A percentile compares a stretch with the other conserved stretches of the same genome.
These are phyloP conservation scores for Amphipoea oculea DNA, from an alignment of 2,888 invertebrate species.

Conservation along the genomic window DNA sequence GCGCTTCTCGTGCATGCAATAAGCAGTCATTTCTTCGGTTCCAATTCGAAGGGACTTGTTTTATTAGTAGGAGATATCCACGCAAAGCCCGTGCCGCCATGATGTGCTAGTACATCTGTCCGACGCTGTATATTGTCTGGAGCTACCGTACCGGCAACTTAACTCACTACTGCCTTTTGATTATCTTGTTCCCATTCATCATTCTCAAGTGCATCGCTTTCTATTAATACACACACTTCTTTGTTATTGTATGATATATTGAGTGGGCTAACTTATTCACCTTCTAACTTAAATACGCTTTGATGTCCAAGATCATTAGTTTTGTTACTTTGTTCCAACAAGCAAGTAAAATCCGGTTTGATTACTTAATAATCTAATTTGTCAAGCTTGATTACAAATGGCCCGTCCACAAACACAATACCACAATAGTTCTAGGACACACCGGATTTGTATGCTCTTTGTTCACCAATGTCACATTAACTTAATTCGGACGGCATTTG, in stretches of 20 bases:
- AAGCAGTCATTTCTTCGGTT: slow-evolving; percentile 30
- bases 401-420: slow-evolving; percentile 73
- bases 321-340: slow-evolving; percentile 49
- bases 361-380: slow-evolving; percentile 75
- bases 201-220: slow-evolving; percentile 73
- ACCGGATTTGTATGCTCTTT: slow-evolving; percentile 75
- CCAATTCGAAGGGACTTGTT: slow-evolving; percentile 19
- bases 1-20: slow-evolving; percentile 30
- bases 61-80: slow-evolving; percentile 36
- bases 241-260: slow-evolving; percentile 62
- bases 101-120: slow-evolving; percentile 56
- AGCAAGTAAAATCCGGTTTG: slow-evolving; percentile 59
- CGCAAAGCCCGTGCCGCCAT: slow-evolving; percentile 37
- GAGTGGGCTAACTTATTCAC: slow-evolving; percentile 45
- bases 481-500: slow-evolving; percentile 67
- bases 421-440: slow-evolving; percentile 75
- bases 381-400: slow-evolving; percentile 78
- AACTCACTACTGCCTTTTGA: slow-evolving; percentile 69
- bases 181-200: slow-evolving; percentile 75
- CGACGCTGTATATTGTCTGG: slow-evolving; percentile 64
- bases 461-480: slow-evolving; percentile 71
- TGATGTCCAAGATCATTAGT: slow-evolving; percentile 57
- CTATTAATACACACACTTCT: slow-evolving; percentile 67
- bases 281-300: slow-evolving; percentile 47
- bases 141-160: slow-evolving; percentile 68